Evolutionary conservation across 92 coral and sea anemone species (phyloP).

Genomic region (Epizoanthus ramosus): DNA sequence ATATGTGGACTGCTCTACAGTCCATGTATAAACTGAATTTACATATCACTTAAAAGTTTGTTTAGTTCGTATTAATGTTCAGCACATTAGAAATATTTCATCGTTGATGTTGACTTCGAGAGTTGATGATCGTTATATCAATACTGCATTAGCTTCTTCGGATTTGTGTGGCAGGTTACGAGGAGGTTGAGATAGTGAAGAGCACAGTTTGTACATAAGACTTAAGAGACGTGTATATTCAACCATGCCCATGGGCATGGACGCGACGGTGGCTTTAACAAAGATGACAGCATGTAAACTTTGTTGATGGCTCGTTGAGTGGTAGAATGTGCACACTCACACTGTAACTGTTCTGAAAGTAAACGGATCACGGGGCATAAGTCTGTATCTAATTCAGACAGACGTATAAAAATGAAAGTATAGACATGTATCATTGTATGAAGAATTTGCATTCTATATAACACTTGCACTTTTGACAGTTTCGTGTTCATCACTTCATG

Average conservation of each 20-base stretch:
- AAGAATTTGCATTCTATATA: too few relatives aligned
- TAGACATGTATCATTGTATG: too few relatives aligned
- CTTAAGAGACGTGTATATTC: neutral
- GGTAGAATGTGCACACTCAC: neutral
- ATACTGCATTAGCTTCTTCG: neutral
- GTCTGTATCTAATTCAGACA: neutral
- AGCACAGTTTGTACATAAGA: neutral
- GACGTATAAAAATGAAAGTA: neutral
- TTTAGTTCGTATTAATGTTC: neutral
- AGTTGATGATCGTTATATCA: neutral
- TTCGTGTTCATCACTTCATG: too few relatives aligned
- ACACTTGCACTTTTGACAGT: too few relatives aligned
- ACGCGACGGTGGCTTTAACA: neutral
- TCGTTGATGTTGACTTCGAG: neutral
- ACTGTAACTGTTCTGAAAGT: neutral
- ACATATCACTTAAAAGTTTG: neutral
- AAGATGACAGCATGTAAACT: neutral
- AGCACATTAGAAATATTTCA: neutral
- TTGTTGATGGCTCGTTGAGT: neutral
- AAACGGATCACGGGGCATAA: neutral
- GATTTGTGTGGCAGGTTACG: neutral
- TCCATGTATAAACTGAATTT: too few relatives aligned
- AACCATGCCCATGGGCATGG: too few relatives aligned
- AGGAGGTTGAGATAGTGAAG: neutral
- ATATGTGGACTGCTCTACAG: too few relatives aligned